Evolutionary conservation across 2,888 invertebrate genomes (phyloP), one percentile per base, ranked within the genome.

Genomic region (Tortrix viridana): DNA sequence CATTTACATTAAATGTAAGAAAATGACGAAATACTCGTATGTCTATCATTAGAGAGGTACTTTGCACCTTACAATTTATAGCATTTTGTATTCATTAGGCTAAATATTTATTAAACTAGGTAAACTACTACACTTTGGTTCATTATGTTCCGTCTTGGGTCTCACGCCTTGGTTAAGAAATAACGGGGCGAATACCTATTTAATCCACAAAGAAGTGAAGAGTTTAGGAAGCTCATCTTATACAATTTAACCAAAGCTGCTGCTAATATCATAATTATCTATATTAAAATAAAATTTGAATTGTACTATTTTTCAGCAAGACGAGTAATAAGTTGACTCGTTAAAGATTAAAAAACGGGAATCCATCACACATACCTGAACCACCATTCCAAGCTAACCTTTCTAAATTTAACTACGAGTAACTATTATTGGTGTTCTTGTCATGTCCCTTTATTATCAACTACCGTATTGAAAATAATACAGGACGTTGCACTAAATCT

Each of bases 341-440:
- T n/a, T 41, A n/a, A 44, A 18, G 5, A 60, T 50, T n/a, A 26
- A 37, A 53, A 49, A 55, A 46, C 41, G 57, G 65, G 48, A 53
- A 41, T 48, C 60, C 47, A 56, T 54, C 57, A 48, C 60, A n/a
- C 50, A 19, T 20, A 50, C 55, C 47, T 46, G 60, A 52, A 52
- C 60, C 22, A 71, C 71, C 71, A 66, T 74, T 69, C 69, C 73
- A 70, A 74, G 72, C 73, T 71, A 75, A 70, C 67, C 67, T 67
- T 68, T 67, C 73, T 75, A 73, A 70, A 64, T 66, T 58, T 62
- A 62, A 23, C 56, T 62, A 62, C 26, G 37, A 80, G 74, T 83
- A 71, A 84, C 75, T 86, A 87, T 85, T 80, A 83, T 89, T 92
- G 92, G 91, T 92, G 91, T 92, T 92, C 86, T 81, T 83, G 77